Percentiles rank a stretch among this genome's conserved stretches.
Conservation (phyloP, 2,113 vertebrate species). For the Seriola aureovittata region DNA sequence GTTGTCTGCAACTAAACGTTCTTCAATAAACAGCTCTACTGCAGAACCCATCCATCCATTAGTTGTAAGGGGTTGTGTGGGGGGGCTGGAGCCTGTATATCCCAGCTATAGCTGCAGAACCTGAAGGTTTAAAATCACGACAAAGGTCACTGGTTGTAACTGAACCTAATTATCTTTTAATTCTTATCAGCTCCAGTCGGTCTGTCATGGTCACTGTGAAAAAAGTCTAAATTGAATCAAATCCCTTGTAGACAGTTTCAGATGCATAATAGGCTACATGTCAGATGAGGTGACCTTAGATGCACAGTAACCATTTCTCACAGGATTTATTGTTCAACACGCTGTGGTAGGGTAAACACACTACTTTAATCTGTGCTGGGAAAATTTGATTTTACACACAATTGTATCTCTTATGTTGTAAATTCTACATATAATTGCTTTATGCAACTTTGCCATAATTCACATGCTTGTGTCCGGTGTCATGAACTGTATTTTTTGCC, state of each 20-base stretch:
- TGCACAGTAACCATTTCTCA: neutral
- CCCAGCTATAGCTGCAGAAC: neutral
- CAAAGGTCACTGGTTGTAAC: neutral
- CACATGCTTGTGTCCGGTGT: neutral
- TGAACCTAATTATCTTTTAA: neutral
- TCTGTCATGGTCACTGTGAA: neutral
- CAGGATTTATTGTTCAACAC: conserved; percentile 13
- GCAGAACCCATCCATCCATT: neutral
- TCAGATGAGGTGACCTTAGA: neutral
- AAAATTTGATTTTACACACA: neutral
- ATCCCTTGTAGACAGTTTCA: neutral
- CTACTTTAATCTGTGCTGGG: neutral
- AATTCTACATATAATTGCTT: neutral
- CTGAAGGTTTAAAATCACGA: neutral
- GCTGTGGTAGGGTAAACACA: neutral
- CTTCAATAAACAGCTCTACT: neutral
- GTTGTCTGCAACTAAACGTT: neutral
- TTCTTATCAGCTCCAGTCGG: neutral
- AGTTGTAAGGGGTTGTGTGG: neutral
- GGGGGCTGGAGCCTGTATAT: neutral
- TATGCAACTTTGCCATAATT: neutral
- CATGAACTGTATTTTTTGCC: no score
- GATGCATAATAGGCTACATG: neutral
- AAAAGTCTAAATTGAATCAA: neutral
- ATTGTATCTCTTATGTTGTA: neutral